Evolutionary conservation across 1,140 invertebrate species (phyloP), one percentile per base, ranked within the genome.

Genomic region (Metaphire vulgaris): DNA sequence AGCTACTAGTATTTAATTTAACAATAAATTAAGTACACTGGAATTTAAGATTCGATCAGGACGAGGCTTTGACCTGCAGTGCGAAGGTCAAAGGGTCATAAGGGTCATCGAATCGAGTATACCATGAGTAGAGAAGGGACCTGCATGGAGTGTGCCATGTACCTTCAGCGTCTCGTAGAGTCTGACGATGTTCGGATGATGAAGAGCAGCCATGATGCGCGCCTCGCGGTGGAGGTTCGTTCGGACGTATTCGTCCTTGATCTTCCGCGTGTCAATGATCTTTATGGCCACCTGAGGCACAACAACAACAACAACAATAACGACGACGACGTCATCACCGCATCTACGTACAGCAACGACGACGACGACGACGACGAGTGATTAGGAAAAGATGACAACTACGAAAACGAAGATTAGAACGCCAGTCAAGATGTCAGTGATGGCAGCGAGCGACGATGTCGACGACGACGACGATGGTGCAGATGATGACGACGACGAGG

Each of bases 151-250:
- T 56, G 41, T 6, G 41, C 6, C 41, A 6, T 56, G n/a, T 56
- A 91, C 90, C 88, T 90, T 90, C 82, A 91, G 89, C 6, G 90
- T 91, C 83, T 92, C 90, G 80, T 90, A 91, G 1, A 91, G 86
- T 1, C 88, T 84, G 6, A 90, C 88, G 76, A 91, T 90, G 81
- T 89, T 90, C 0, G 90, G 90, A 81, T 92, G 90, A 16, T 88
- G 87, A 30, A 91, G 83, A 81, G 89, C 88, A 0, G 90, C 88
- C 85, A 91, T 88, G 16, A 91, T 88, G 41, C 88, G 85, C 6
- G 90, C 90, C 81, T 92, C 91, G 56, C 91, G 85, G 78, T 90
- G 88, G 64, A 91, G 80, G 83, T 91, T 90, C 33, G 88, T 88
- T 1, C 90, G 86, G 1, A 90, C 89, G 82, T 91, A 92, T 69